Evolutionary conservation across 2,888 invertebrate genomes (phyloP).

Genomic region (Tenthredo distinguenda): DNA sequence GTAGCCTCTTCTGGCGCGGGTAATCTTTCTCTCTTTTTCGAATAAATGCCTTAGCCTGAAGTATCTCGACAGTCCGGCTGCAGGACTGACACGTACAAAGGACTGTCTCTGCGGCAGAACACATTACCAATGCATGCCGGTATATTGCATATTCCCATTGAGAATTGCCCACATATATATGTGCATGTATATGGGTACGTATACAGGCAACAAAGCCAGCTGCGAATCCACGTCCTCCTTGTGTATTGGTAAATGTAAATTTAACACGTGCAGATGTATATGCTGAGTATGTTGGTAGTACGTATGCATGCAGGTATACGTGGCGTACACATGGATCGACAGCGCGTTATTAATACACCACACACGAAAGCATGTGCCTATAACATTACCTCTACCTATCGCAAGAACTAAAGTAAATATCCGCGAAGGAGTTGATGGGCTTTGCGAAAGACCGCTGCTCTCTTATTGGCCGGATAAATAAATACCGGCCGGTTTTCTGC

Average conservation of each 20-base stretch:
- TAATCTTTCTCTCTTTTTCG: neutral
- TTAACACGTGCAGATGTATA: neutral
- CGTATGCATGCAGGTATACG: neutral
- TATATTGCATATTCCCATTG: conserved; percentile 33
- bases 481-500: conserved; percentile 18
- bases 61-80: conserved; percentile 6
- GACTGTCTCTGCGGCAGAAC: conserved; percentile 23
- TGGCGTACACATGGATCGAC: neutral
- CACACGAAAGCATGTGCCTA: neutral
- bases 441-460: conserved; percentile 30
- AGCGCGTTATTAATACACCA: conserved; percentile 2
- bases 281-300: too few relatives aligned
- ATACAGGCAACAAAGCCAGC: conserved; percentile 42
- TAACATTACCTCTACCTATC: neutral
- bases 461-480: conserved; percentile 24
- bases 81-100: conserved; percentile 42
- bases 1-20: neutral
- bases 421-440: conserved; percentile 33
- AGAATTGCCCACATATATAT: conserved; percentile 3
- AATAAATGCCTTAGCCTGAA: neutral
- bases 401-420: neutral
- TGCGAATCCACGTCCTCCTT: neutral
- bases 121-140: conserved; percentile 34
- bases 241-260: conserved; percentile 15
- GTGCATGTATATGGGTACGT: too few relatives aligned